Percentiles rank a stretch among this genome's conserved stretches.
phyloP scores from a whole-genome alignment of 2,113 vertebrate genomes.

The Rana temporaria region DNA sequence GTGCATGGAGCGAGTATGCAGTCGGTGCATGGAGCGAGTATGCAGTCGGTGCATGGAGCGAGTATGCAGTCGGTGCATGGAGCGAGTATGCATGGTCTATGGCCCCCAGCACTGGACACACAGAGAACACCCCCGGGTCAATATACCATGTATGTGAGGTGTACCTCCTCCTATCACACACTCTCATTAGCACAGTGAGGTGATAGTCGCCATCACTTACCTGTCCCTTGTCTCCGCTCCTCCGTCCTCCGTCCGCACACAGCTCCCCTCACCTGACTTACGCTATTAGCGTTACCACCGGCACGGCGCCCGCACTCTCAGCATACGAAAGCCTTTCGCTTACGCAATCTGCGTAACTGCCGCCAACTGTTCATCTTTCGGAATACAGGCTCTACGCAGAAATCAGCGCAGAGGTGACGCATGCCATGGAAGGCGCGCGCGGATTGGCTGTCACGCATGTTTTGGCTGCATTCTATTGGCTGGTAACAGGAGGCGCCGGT shows the following conservation, averaged over 20 bases:
- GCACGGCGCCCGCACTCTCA: background rate
- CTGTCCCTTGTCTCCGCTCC: slow-evolving; percentile 34
- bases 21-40: too few relatives aligned
- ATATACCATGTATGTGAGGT: background rate
- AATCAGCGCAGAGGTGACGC: slow-evolving; percentile 23
- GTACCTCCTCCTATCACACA: background rate
- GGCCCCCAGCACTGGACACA: too few relatives aligned
- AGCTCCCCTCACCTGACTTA: slow-evolving; percentile 57
- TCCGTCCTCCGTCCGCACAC: slow-evolving; percentile 59
- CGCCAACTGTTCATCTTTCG: slow-evolving; percentile 50
- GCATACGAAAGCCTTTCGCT: background rate
- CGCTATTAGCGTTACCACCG: slow-evolving; percentile 48
- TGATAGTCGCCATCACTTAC: background rate
- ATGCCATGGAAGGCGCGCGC: background rate
- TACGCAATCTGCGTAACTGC: slow-evolving; percentile 37
- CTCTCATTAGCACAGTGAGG: too few relatives aligned
- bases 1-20: too few relatives aligned
- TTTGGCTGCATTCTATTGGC: background rate
- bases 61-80: too few relatives aligned
- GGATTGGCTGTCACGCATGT: slow-evolving; percentile 58
- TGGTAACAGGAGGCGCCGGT: background rate
- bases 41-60: too few relatives aligned
- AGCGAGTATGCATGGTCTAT: too few relatives aligned
- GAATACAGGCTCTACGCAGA: slow-evolving; percentile 59
- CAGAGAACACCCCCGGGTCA: too few relatives aligned